phyloP scores from a whole-genome alignment of 2,888 invertebrate species.

The Sepiola atlantica region DNA sequence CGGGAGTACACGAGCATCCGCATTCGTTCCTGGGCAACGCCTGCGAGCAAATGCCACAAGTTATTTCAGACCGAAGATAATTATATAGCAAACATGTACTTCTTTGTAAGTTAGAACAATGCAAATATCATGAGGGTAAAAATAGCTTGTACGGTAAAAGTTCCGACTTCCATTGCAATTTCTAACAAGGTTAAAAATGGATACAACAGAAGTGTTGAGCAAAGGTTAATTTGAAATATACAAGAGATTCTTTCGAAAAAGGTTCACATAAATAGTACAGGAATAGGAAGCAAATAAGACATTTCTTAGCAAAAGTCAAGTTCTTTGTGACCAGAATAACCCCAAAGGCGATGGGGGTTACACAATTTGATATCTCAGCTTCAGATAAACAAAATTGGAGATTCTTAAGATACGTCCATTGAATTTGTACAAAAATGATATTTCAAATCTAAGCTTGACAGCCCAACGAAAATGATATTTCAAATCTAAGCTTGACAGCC shows the following conservation, averaged over 20 bases:
- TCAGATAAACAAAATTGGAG: too few relatives aligned
- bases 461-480: too few relatives aligned
- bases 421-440: too few relatives aligned
- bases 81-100: not conserved
- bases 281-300: not conserved
- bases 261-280: not conserved
- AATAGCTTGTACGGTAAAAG: not conserved
- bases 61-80: not conserved
- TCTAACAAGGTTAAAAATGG: not conserved
- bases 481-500: too few relatives aligned
- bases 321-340: not conserved
- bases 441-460: too few relatives aligned
- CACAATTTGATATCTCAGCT: not conserved
- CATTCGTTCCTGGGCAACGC: too few relatives aligned
- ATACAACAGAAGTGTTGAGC: not conserved
- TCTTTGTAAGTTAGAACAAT: not conserved
- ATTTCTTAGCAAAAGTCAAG: not conserved
- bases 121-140: not conserved
- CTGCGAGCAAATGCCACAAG: not conserved
- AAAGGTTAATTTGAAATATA: constrained; percentile 32
- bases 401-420: too few relatives aligned
- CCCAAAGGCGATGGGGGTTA: not conserved
- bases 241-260: not conserved
- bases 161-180: not conserved
- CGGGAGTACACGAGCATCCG: too few relatives aligned